Evolutionary conservation across 2,888 invertebrate genomes (phyloP).

Genomic region (Zaprionus lineosus): DNA sequence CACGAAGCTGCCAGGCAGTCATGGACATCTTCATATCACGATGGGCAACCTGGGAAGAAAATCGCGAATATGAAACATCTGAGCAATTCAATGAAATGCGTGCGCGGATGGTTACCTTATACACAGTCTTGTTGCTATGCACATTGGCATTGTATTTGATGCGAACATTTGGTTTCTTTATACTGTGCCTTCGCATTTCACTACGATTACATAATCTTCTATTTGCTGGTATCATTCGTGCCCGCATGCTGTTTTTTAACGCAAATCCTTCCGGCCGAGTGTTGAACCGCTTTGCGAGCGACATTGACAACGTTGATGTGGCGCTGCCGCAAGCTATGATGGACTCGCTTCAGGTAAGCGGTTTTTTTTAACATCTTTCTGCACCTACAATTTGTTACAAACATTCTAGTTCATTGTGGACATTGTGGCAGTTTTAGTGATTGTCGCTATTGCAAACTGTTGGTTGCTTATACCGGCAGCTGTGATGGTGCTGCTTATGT

Average conservation of each 20-base stretch:
- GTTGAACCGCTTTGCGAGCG: constrained; percentile 90
- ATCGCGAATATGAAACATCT: constrained; percentile 21
- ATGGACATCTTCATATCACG: constrained; percentile 89
- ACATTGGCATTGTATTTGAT: constrained; percentile 84
- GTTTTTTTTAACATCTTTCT: neutral
- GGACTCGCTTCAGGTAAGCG: constrained; percentile 85
- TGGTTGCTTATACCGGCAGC: constrained; percentile 85
- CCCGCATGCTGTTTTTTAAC: constrained; percentile 90
- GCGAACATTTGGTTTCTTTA: constrained; percentile 86
- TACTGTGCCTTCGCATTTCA: constrained; percentile 90
- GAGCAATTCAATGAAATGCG: constrained; percentile 54
- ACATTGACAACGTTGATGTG: constrained; percentile 87
- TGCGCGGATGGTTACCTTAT: constrained; percentile 69
- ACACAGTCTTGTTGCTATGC: constrained; percentile 66
- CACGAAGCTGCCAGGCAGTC: constrained; percentile 86
- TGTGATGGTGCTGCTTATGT: constrained; percentile 85
- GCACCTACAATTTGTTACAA: too few species aligned
- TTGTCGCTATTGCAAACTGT: constrained; percentile 86
- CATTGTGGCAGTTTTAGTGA: constrained; percentile 84
- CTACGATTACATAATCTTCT: constrained; percentile 89
- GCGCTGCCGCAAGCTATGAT: constrained; percentile 85
- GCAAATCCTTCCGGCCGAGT: constrained; percentile 87
- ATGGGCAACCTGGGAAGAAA: constrained; percentile 84
- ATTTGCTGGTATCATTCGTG: constrained; percentile 88
- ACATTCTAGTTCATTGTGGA: constrained; percentile 76